A percentile compares a stretch with the other conserved stretches of the same genome.
These are phyloP conservation scores for Metaphire vulgaris DNA, from an alignment of 1,140 invertebrate genomes.

Conservation along the genomic window DNA sequence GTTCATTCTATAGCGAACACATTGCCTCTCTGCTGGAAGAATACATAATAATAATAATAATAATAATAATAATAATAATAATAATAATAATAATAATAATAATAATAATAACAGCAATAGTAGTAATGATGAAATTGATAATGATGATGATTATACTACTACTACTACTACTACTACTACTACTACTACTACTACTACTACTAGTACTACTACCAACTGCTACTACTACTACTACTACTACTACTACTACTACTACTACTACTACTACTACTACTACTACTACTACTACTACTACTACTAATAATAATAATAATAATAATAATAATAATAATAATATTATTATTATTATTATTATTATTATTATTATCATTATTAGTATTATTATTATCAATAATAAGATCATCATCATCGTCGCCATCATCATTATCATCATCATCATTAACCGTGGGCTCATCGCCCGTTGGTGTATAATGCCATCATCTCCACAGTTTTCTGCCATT, in stretches of 20 bases:
- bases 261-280: background rate
- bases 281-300: background rate
- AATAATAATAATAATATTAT: background rate
- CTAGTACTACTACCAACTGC: too few relatives aligned
- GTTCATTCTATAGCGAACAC: too few relatives aligned
- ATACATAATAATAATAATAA: background rate
- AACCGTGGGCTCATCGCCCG: too few relatives aligned
- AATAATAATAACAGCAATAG: background rate
- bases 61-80: slow-evolving; percentile 4
- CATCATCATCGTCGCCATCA: background rate
- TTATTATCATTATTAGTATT: background rate
- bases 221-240: background rate
- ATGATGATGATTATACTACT: background rate
- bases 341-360: background rate
- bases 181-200: too few relatives aligned
- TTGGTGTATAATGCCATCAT: too few relatives aligned
- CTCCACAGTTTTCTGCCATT: too few relatives aligned
- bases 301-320: background rate
- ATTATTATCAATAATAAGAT: background rate
- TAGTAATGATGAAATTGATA: background rate
- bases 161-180: too few relatives aligned
- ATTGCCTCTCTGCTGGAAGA: too few relatives aligned
- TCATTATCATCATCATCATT: background rate
- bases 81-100: slow-evolving; percentile 4
- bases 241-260: background rate